Base-by-base conservation (phyloP, 2,888 invertebrate genomes). In the Holacanthella duospinosa region DNA sequence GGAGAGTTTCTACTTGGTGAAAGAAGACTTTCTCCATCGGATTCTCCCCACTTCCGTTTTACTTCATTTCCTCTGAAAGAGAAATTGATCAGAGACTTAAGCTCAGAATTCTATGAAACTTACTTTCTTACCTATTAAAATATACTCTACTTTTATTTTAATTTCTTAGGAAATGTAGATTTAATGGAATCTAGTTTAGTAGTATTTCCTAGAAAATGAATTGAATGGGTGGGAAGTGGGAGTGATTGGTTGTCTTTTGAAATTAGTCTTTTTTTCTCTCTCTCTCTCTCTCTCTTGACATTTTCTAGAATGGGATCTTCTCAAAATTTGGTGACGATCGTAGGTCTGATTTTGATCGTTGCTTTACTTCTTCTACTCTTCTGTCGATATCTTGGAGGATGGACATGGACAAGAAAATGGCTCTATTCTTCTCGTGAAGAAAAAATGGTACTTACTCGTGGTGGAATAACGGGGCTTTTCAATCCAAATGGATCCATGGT, bases 401-500 rank as follows among this genome's bases (percentile, higher is more conserved):
- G 81, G 75, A 77, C 79, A 3, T 78, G 79, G 77, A 75, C 79
- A 28, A 75, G 77, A 60, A 77, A 80, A 27, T 82, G 82, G 80
- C 74, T 82, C 44, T 75, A 78, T 67, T 81, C 82, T 16, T 78
- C 79, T 64, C 76, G 77, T 61, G 82, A 83, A 68, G 82, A 83
- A 74, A 82, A 82, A 73, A 79, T 79, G 56, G 79, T 79, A 59
- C 77, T 82, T 29, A 82, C 82, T 0, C 76, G 79, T 68, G 76
- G 79, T 28, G 67, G 65, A 58, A 63, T 64, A 25, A 79, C 78
- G 68, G 81, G 80, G 27, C 79, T 84, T 64, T 85, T 83, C 74
- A 83, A 84, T 75, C 83, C 84, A 27, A 85, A 85, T 74, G 85
- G 85, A 70, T 84, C 83, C 75, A 79, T 85, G 80, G 85, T 85